Evolutionary conservation across 2,888 invertebrate species (phyloP).

Genomic region (Oligia strigilis): DNA sequence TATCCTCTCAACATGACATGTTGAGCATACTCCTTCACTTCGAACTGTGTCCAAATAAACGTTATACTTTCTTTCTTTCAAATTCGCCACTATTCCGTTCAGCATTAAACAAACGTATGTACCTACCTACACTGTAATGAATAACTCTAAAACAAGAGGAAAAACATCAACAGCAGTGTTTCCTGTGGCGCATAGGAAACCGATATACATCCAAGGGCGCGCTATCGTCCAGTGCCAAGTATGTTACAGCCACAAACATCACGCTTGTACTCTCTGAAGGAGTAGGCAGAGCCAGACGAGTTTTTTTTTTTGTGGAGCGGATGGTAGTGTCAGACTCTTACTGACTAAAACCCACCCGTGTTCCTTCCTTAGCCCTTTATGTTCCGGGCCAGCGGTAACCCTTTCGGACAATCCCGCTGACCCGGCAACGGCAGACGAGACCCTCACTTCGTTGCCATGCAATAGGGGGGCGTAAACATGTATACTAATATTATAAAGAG

Average conservation of each 20-base stretch:
- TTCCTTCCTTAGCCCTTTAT: no score
- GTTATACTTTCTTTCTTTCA: neutral
- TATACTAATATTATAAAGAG: neutral
- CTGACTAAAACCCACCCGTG: no score
- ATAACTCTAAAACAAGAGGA: conserved; percentile 9
- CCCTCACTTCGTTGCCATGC: neutral
- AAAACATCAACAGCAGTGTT: conserved; percentile 35
- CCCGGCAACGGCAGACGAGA: neutral
- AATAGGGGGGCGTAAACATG: neutral
- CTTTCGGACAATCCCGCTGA: no score
- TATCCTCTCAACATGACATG: no score
- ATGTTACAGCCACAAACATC: neutral
- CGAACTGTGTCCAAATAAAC: neutral
- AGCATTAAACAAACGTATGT: neutral
- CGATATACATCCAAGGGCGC: conserved; percentile 57
- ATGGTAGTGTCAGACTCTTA: no score
- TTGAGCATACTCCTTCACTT: no score
- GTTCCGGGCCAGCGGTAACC: no score
- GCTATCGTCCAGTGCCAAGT: conserved; percentile 40
- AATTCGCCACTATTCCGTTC: neutral
- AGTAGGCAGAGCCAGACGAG: neutral
- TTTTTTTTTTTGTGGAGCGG: no score
- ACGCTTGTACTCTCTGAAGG: neutral
- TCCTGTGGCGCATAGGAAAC: conserved; percentile 57
- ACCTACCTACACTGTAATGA: neutral